phyloP scores from a whole-genome alignment of 2,797 vertebrate species.

The Smutsia temminckii region DNA sequence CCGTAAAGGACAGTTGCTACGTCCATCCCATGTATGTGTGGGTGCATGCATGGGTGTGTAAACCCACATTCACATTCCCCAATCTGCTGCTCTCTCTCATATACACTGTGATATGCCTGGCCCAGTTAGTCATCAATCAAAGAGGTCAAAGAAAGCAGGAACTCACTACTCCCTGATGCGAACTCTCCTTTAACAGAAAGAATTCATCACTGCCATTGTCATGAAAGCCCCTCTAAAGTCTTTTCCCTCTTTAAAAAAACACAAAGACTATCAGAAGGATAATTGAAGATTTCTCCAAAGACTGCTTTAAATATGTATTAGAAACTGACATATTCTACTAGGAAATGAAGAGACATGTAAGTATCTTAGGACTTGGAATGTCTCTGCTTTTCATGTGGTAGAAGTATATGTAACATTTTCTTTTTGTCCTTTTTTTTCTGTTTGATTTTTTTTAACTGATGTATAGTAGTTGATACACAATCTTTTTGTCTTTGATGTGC shows the following conservation, averaged over 20 bases:
- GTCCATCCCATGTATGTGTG: not conserved
- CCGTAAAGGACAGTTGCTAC: not conserved
- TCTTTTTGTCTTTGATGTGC: not conserved
- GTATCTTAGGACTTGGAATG: not conserved
- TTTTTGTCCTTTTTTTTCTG: not conserved
- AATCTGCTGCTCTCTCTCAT: not conserved
- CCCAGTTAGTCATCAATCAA: not conserved
- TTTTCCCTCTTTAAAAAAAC: not conserved
- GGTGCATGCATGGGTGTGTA: rapidly evolving
- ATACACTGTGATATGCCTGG: not conserved
- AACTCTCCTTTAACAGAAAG: slow-evolving; percentile 30
- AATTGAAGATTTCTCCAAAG: not conserved
- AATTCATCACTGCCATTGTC: not conserved
- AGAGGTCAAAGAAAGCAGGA: not conserved
- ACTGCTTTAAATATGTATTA: not conserved
- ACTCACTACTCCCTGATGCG: slow-evolving; percentile 14
- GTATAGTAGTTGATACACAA: too few species aligned
- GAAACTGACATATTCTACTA: not conserved
- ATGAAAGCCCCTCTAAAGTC: not conserved
- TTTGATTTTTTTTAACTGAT: too few species aligned
- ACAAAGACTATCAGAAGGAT: not conserved
- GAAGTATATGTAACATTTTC: not conserved
- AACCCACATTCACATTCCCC: not conserved
- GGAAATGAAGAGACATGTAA: not conserved
- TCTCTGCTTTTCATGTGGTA: not conserved